Evolutionary conservation across 1,140 invertebrate species (phyloP), one percentile per base, ranked within the genome.

Genomic region (Muscidifurax raptorellus): DNA sequence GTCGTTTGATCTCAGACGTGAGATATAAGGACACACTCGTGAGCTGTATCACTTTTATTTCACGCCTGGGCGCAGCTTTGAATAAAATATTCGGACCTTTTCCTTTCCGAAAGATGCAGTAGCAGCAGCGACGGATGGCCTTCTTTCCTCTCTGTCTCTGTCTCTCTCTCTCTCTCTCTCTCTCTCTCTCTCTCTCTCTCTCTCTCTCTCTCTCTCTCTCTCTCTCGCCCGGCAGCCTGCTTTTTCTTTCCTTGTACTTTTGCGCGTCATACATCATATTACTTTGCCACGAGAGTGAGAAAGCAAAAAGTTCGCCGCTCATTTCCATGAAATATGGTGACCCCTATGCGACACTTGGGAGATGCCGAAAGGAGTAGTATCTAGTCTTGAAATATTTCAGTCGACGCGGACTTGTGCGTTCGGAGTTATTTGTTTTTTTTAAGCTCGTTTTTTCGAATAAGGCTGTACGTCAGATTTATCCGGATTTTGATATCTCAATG

Each of bases 1-100:
- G 47, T 18, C 71, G 71, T 74, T 74, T 74, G 71, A 74, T 74
- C 71, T 74, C 71, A 74, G 71, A 22, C 71, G 71, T 18, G 71
- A 74, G 71, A 36, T 32, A n/a, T n/a, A n/a, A 74, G 36, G 27
- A 32, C 22, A 40, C 32, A 36, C 67, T 40, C 36, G 18, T n/a
- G 18, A 4, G 32, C 32, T 13, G 27, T n/a, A 36, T 32, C 71
- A 40, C 32, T 74, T 74, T 74, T 74, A 74, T 74, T 74, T 40
- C 13, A 74, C 28, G 71, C 32, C 71, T 40, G 71, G 22, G 71
- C 52, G 15, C 18, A 30, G 67, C 67, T 69, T 69, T 69, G 67
- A 69, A 69, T 69, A 69, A 28, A 69, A 69, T 69, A 69, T 69
- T 69, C 67, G 67, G 67, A 30, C 67, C 25, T 22, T 69, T 69